phyloP scores from a whole-genome alignment of 2,113 vertebrate genomes.

The Microcebus tavaratra region DNA sequence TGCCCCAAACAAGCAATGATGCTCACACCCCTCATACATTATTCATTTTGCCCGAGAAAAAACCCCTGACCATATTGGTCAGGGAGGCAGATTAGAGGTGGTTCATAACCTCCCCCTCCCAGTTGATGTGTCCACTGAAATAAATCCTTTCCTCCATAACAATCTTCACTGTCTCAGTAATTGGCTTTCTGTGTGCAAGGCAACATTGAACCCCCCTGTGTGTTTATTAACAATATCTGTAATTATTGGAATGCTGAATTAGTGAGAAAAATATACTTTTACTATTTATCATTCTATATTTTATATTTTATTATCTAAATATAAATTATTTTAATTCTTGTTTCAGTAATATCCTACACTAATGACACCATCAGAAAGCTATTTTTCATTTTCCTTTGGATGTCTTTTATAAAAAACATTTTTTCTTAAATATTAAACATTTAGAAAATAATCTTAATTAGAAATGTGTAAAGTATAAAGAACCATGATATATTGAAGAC shows the following conservation, averaged over 20 bases:
- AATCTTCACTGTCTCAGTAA: too few relatives aligned
- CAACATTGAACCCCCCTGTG: too few relatives aligned
- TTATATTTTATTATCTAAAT: neutral
- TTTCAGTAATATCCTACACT: neutral
- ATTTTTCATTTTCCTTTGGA: neutral
- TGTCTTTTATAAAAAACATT: neutral
- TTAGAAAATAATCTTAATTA: neutral
- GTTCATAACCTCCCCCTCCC: too few relatives aligned
- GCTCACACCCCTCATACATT: too few relatives aligned
- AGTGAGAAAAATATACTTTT: neutral
- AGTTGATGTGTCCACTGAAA: too few relatives aligned
- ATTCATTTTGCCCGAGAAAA: too few relatives aligned
- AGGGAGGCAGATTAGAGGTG: too few relatives aligned
- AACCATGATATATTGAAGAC: neutral
- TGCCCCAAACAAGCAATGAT: too few relatives aligned
- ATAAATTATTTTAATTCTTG: neutral
- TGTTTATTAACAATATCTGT: neutral
- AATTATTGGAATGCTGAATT: neutral
- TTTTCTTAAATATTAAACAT: neutral
- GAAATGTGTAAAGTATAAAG: neutral
- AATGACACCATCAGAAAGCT: neutral
- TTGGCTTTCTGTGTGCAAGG: too few relatives aligned
- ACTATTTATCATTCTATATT: neutral
- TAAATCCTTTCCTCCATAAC: too few relatives aligned
- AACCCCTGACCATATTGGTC: too few relatives aligned